phyloP scores from a whole-genome alignment of 2,888 invertebrate species.

The Calameuta pallipes region DNA sequence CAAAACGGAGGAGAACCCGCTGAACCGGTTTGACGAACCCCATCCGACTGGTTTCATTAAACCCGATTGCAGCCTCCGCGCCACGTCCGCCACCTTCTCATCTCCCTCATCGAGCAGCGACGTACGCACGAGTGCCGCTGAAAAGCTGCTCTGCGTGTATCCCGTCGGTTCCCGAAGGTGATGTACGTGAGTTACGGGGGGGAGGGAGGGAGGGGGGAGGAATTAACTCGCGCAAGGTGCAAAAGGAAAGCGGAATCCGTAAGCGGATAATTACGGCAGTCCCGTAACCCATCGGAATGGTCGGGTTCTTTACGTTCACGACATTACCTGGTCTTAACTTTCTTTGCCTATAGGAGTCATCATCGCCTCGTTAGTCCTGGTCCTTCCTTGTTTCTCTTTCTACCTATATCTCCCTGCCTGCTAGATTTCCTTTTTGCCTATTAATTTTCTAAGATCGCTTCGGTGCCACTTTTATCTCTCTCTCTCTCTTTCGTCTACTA shows the following conservation, averaged over 20 bases:
- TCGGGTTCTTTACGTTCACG: constrained; percentile 12
- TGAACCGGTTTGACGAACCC: constrained; percentile 55
- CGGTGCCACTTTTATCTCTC: neutral
- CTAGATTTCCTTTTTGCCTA: neutral
- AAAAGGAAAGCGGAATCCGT: constrained; percentile 34
- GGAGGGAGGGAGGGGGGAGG: neutral
- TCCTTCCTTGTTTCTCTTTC: neutral
- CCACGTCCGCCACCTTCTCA: constrained; percentile 7
- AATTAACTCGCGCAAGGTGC: constrained; percentile 29
- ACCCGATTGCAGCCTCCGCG: constrained; percentile 54
- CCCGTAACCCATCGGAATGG: constrained; percentile 37
- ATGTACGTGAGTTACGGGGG: neutral
- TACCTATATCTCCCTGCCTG: neutral
- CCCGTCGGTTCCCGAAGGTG: neutral
- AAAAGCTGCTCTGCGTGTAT: constrained; percentile 13
- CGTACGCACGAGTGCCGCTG: constrained; percentile 32
- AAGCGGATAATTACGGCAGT: constrained; percentile 39
- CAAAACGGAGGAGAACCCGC: constrained; percentile 45
- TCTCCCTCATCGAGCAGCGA: neutral
- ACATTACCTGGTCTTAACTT: constrained; percentile 15
- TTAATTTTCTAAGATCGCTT: neutral
- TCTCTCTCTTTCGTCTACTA: neutral
- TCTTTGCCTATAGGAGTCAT: neutral
- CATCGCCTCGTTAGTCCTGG: neutral
- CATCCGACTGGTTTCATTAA: constrained; percentile 59